phyloP scores from a whole-genome alignment of 2,888 invertebrate species.

The Oeneis ivallda region DNA sequence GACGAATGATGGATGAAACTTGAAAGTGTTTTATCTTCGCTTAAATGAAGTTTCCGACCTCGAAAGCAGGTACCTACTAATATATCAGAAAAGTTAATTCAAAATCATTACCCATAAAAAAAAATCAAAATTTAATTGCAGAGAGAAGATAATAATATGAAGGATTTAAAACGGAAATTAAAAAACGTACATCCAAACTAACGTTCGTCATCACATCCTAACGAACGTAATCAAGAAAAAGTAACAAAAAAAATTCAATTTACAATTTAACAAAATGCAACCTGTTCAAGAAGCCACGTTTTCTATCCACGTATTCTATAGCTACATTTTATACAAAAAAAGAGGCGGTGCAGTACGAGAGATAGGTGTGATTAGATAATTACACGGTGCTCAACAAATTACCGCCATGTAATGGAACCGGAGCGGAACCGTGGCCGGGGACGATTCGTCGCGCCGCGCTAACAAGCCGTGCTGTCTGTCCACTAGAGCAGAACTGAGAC shows the following conservation, averaged over 20 bases:
- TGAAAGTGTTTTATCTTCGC: too few species aligned
- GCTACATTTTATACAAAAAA: not conserved
- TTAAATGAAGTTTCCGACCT: too few species aligned
- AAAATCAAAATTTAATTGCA: not conserved
- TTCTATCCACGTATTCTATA: constrained; percentile 4
- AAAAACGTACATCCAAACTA: not conserved
- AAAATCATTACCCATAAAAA: not conserved
- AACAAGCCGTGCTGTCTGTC: constrained; percentile 48
- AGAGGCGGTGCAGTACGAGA: constrained; percentile 10
- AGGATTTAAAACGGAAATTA: not conserved
- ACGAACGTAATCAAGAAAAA: too few species aligned
- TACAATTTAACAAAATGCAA: constrained; percentile 12
- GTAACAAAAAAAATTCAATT: constrained; percentile 11
- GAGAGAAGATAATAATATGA: not conserved
- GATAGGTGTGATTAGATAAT: constrained; percentile 48
- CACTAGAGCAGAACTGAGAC: constrained; percentile 38
- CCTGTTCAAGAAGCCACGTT: not conserved
- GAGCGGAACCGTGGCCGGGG: constrained; percentile 44
- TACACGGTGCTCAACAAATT: constrained; percentile 63
- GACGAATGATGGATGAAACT: too few species aligned
- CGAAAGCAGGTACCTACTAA: not conserved
- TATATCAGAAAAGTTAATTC: not conserved
- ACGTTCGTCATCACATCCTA: not conserved
- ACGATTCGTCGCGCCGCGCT: constrained; percentile 50
- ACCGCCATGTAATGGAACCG: constrained; percentile 51